Base-by-base conservation (phyloP, 2,888 invertebrate genomes). In the Lottia scabra region DNA sequence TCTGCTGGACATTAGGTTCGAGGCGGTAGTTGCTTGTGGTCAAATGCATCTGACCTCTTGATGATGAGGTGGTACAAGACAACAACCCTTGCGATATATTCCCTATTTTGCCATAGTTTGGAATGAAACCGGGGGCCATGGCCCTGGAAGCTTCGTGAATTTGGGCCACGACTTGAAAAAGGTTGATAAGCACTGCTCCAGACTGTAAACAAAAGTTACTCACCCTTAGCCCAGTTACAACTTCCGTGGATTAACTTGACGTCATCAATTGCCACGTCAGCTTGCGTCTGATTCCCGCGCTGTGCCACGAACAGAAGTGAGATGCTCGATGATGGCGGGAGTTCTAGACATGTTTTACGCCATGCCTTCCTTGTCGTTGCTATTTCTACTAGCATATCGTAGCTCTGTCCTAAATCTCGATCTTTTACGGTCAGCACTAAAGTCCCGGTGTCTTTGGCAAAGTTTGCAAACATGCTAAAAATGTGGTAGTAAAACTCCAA, bases 221-320 rank as follows among this genome's bases (percentile, higher is more conserved):
- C 5, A 16, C 12, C 23, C 38, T 4, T 44, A 67, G 23, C 75
- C 75, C 79, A 75, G 44, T 63, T 10, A 72, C 85, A 84, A 10
- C 48, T 67, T 2, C 66, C 67, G 8, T 71, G 64, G 16, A 80
- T 68, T 10, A 82, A 65, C 8, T n/a, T 30, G 1, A 85, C 75
- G 71, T 84, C 82, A 76, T 86, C 86, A 19, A 86, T 68, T 0
- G 84, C 84, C 72, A 84, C 83, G 2, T 80, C 82, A 19, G 78
- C 78, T 65, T 78, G 78, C 6, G 66, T 67, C 2, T 73, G 67
- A 4, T 70, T 67, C 6, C 77, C 79, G 26, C 81, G 68, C 45
- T 70, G 76, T 0, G 80, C 80, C 15, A 79, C 78, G 67, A 85
- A 85, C 30, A 79, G 65, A 13, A 82, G 71, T 13, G 72, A 72